A percentile compares a stretch with the other conserved stretches of the same genome.
Evolutionary conservation across 2,888 invertebrate species (phyloP).

Genomic region (Troides oblongomaculatus): DNA sequence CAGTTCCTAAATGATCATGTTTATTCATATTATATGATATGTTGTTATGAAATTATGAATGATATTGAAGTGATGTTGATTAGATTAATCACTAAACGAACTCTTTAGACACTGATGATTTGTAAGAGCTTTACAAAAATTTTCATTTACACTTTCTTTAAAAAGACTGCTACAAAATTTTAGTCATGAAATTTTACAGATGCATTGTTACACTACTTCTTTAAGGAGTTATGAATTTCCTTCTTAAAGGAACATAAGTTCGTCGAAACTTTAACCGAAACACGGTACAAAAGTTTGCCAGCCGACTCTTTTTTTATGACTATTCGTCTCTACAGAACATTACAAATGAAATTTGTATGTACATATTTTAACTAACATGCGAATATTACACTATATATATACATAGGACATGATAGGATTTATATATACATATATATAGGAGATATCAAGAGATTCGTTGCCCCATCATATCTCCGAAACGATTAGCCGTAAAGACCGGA

Average conservation of each 20-base stretch:
- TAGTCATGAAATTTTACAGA: background rate
- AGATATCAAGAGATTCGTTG: no score
- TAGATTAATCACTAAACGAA: background rate
- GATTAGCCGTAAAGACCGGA: no score
- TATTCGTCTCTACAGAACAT: background rate
- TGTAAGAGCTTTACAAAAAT: background rate
- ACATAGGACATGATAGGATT: no score
- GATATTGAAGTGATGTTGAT: background rate
- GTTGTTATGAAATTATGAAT: background rate
- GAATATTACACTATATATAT: no score
- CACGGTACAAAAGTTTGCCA: conserved; percentile 7
- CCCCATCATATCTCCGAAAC: no score
- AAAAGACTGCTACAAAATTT: background rate
- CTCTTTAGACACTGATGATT: background rate
- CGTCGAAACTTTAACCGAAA: conserved; percentile 17
- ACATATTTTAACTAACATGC: no score
- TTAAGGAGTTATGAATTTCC: conserved; percentile 10
- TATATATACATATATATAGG: no score
- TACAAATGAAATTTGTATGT: background rate
- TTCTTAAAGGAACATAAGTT: conserved; percentile 6
- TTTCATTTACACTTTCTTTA: background rate
- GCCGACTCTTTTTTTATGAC: background rate
- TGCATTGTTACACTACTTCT: conserved; percentile 8
- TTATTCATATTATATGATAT: background rate
- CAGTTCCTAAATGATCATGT: background rate